A percentile compares a stretch with the other conserved stretches of the same genome.
These are phyloP conservation scores for Chydorus sphaericus DNA, from an alignment of 2,888 invertebrate genomes.

Conservation along the genomic window DNA sequence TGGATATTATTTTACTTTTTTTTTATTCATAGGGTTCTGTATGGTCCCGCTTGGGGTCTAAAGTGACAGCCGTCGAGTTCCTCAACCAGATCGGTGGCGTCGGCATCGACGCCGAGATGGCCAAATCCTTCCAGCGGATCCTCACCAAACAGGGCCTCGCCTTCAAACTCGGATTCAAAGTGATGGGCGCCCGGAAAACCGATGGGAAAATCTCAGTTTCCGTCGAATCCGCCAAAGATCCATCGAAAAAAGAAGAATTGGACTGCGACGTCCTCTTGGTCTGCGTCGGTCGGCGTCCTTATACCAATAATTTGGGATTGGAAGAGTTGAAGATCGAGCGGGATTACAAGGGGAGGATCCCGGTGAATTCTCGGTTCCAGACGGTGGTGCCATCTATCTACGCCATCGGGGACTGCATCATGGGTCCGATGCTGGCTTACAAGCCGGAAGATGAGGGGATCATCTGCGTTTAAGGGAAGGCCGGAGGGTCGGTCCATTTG, in stretches of 20 bases:
- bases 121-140: conserved; percentile 81
- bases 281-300: conserved; percentile 89
- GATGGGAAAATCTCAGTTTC: conserved; percentile 56
- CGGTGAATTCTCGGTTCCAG: conserved; percentile 88
- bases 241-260: conserved; percentile 66
- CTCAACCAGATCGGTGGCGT: conserved; percentile 78
- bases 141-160: conserved; percentile 75
- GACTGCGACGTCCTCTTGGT: conserved; percentile 88
- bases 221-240: conserved; percentile 67
- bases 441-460: conserved; percentile 99
- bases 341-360: conserved; percentile 86
- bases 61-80: conserved; percentile 93
- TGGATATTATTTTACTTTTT: too few relatives aligned
- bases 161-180: conserved; percentile 91
- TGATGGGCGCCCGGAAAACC: conserved; percentile 59
- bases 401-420: conserved; percentile 97
- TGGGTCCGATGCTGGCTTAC: conserved; percentile 98
- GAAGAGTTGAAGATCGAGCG: conserved; percentile 82
- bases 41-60: conserved; percentile 81
- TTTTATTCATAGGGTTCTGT: conserved; percentile 58
- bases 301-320: conserved; percentile 75
- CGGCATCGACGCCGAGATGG: conserved; percentile 90
- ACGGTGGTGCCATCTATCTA: conserved; percentile 88
- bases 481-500: conserved; percentile 86
- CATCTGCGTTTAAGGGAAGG: conserved; percentile 84